Conservation (phyloP, 2,113 vertebrate species). For the Charadrius vociferus region DNA sequence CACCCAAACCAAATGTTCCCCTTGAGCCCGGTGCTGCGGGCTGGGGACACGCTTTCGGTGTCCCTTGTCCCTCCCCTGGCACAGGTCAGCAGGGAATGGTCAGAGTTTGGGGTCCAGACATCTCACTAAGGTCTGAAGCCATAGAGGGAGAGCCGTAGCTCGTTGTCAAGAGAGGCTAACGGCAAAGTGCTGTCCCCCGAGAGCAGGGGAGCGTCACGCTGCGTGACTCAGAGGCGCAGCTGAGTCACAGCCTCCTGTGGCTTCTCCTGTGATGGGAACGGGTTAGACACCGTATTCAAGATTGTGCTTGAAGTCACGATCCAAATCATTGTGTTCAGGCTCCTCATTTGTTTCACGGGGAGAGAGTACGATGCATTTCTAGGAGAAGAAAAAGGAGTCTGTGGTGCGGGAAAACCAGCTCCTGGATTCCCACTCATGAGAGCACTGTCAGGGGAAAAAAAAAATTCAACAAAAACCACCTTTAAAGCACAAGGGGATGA, state of each 20-base stretch:
- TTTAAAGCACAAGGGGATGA: background rate
- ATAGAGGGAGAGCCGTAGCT: accelerated
- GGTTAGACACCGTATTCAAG: background rate
- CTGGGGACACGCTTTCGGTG: accelerated
- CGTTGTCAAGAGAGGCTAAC: background rate
- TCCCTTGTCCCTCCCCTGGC: background rate
- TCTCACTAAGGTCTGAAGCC: background rate
- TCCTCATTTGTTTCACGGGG: background rate
- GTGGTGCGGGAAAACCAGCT: background rate
- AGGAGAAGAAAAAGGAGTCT: background rate
- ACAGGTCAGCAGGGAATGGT: accelerated
- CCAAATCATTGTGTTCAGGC: background rate
- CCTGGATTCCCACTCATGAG: background rate
- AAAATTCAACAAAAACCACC: accelerated
- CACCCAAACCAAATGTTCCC: accelerated
- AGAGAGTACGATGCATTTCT: background rate
- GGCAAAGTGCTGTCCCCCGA: background rate
- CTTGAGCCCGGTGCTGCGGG: background rate
- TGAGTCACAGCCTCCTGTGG: background rate
- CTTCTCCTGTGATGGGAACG: background rate
- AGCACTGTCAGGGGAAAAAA: background rate
- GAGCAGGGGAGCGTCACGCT: background rate
- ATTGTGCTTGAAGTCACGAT: background rate
- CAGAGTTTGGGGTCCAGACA: accelerated
- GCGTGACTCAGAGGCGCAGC: background rate